Conservation (phyloP, 2,113 vertebrate species). For the Lamprologus callipterus region DNA sequence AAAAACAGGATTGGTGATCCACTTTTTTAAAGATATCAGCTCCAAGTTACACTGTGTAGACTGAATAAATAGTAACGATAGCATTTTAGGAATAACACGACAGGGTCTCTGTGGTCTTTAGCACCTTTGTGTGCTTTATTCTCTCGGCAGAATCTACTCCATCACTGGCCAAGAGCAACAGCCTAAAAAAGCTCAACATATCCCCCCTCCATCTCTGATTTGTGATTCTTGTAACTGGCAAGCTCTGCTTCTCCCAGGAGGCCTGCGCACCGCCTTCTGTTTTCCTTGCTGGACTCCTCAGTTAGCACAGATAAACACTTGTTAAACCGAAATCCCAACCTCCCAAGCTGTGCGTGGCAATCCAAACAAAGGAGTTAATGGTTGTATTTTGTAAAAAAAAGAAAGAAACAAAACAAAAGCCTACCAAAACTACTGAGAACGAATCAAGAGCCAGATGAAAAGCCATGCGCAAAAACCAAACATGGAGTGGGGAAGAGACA, state of each 20-base stretch:
- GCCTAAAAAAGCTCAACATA: conserved; percentile 6
- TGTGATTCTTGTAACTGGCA: conserved; percentile 29
- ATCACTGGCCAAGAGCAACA: background rate
- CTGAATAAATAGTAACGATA: background rate
- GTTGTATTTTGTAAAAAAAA: background rate
- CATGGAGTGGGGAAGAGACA: background rate
- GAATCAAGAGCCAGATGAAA: conserved; percentile 2
- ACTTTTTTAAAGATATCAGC: background rate
- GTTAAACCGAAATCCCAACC: conserved; percentile 39
- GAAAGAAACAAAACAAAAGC: background rate
- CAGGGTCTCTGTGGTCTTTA: background rate
- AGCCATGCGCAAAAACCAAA: background rate
- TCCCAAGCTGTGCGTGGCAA: background rate
- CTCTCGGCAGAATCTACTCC: background rate
- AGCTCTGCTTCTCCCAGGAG: conserved; percentile 24
- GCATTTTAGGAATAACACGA: background rate
- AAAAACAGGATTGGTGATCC: background rate
- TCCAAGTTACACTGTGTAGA: background rate
- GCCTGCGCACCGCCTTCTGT: background rate
- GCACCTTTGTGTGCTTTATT: background rate
- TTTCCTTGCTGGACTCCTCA: conserved; percentile 11
- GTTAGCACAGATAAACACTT: conserved; percentile 43
- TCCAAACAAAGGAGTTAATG: conserved; percentile 4
- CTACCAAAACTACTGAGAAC: background rate
- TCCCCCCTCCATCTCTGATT: conserved; percentile 14